Conservation (phyloP, 2,113 vertebrate species). For the Lepus americanus region DNA sequence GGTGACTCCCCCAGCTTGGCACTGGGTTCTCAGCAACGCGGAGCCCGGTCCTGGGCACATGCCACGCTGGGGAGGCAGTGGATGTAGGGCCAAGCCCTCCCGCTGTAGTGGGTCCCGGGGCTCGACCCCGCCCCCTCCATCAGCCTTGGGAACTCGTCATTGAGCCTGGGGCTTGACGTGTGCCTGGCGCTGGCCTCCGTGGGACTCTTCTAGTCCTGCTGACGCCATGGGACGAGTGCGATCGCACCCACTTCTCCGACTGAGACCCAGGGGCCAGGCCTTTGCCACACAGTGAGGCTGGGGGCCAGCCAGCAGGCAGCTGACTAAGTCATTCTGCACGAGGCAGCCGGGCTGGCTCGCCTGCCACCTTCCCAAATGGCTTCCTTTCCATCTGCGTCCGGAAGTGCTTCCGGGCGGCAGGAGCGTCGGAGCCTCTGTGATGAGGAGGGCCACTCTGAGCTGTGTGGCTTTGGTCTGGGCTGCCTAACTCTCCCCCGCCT, state of each 20-base stretch:
- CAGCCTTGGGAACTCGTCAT: neutral
- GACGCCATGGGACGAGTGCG: rapidly evolving
- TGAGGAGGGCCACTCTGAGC: neutral
- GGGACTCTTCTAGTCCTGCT: neutral
- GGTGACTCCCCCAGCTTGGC: no score
- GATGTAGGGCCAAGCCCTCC: neutral
- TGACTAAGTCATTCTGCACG: no score
- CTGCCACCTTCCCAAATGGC: neutral
- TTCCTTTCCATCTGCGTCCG: neutral
- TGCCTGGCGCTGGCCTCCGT: neutral
- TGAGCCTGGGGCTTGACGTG: neutral
- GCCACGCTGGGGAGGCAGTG: neutral
- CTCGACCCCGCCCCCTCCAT: neutral
- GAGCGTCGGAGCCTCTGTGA: neutral
- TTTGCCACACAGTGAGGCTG: neutral
- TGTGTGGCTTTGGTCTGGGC: neutral
- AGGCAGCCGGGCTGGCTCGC: neutral
- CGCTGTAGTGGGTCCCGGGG: no score
- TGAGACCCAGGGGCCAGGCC: neutral
- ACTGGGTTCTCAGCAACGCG: no score
- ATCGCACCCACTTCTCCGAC: neutral
- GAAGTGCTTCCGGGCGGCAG: no score
- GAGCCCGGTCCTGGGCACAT: no score
- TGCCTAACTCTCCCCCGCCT: neutral
- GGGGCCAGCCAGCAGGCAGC: neutral